These are phyloP conservation scores for Heliocidaris erythrogramma DNA, from an alignment of 35 echinoderm and acorn worm genomes.

Conservation along the genomic window DNA sequence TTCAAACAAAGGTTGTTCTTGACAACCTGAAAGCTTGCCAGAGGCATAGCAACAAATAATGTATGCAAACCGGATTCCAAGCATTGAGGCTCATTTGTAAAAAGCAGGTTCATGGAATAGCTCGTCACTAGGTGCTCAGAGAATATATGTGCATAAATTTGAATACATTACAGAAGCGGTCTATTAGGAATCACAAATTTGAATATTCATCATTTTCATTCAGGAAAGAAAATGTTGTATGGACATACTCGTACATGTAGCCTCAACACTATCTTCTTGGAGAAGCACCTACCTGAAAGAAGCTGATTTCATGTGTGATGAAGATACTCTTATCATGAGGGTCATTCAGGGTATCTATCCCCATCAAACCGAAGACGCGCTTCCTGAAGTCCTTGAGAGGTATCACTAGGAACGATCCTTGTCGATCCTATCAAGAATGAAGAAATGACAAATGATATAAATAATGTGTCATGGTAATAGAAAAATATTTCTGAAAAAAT, in stretches of 20 bases:
- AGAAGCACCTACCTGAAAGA: conserved; percentile 83
- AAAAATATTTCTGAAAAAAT: background rate
- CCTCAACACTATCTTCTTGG: background rate
- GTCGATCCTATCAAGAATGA: conserved; percentile 75
- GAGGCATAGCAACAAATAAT: no score
- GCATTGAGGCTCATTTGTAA: no score
- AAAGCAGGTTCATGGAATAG: no score
- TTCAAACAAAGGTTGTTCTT: no score
- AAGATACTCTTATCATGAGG: conserved; percentile 98
- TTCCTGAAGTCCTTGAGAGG: conserved; percentile 93
- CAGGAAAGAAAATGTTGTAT: no score
- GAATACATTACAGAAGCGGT: no score
- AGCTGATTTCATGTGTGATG: conserved; percentile 99
- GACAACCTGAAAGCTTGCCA: no score
- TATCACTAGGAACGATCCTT: conserved; percentile 97
- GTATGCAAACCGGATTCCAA: no score
- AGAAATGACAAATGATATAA: background rate
- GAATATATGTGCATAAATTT: no score
- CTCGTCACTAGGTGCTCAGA: no score
- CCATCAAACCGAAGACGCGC: conserved; percentile 90
- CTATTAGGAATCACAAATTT: background rate
- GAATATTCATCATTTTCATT: background rate
- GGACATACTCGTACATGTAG: background rate
- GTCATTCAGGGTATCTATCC: conserved; percentile 93
- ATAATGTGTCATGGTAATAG: background rate